Evolutionary conservation across 23 tunicate genomes (phyloP).

Genomic region (Styela plicata): DNA sequence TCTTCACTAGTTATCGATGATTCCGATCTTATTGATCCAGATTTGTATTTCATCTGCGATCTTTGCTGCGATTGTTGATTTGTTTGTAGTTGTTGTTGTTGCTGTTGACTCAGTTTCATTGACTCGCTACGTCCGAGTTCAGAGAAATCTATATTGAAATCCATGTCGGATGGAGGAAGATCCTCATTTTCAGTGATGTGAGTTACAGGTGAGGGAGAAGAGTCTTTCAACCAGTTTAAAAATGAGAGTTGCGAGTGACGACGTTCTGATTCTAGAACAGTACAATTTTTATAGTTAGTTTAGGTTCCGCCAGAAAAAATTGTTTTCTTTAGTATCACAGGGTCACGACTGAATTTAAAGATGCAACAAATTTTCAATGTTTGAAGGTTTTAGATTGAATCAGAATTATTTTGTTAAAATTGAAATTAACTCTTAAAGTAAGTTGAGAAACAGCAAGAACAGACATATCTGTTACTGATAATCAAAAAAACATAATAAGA

Average conservation of each 20-base stretch:
- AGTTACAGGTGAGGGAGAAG: neutral
- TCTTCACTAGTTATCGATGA: conserved; percentile 27
- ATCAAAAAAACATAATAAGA: too few species aligned
- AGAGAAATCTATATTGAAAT: conserved; percentile 5
- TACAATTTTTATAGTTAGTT: too few species aligned
- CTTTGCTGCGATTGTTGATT: neutral
- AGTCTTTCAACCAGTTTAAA: conserved; percentile 17
- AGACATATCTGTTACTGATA: too few species aligned
- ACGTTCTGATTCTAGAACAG: conserved; percentile 4
- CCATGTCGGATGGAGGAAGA: conserved; percentile 13
- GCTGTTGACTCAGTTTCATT: neutral
- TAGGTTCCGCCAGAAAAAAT: too few species aligned
- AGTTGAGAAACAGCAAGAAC: too few species aligned
- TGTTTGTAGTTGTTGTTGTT: neutral
- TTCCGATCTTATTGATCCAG: conserved; percentile 9
- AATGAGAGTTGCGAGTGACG: conserved; percentile 15
- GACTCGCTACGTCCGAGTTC: neutral
- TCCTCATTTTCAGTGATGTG: neutral
- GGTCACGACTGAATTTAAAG: too few species aligned
- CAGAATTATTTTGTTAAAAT: too few species aligned
- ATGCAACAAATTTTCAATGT: too few species aligned
- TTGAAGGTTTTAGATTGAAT: too few species aligned
- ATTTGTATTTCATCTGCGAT: neutral
- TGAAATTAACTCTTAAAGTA: too few species aligned
- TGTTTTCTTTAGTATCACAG: too few species aligned